These are phyloP conservation scores for Leptopterna dolabrata DNA, from an alignment of 2,888 invertebrate genomes.

Conservation along the genomic window DNA sequence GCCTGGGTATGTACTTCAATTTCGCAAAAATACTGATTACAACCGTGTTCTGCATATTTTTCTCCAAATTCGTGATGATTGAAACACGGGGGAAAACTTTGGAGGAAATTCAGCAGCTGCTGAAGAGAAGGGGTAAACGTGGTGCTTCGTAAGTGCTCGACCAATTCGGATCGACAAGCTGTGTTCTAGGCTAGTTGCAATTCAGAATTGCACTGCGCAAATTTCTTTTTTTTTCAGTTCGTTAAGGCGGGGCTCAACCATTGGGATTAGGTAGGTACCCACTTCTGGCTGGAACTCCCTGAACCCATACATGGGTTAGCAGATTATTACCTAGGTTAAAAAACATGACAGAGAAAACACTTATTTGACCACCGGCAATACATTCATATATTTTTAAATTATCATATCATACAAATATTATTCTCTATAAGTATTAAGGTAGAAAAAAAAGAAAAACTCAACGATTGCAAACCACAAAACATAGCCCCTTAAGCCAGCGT, in stretches of 20 bases:
- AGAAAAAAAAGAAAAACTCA: background rate
- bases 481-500: background rate
- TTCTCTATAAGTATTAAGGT: background rate
- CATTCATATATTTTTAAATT: background rate
- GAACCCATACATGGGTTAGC: too few species aligned
- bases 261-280: too few species aligned
- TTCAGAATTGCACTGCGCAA: too few species aligned
- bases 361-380: background rate
- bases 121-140: background rate
- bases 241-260: too few species aligned
- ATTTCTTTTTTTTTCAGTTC: too few species aligned
- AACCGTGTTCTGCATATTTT: conserved; percentile 68
- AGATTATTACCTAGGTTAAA: too few species aligned
- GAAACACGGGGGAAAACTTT: conserved; percentile 80
- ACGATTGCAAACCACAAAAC: background rate
- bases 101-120: conserved; percentile 73
- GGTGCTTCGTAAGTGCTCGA: too few species aligned
- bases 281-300: too few species aligned
- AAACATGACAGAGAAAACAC: background rate
- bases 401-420: background rate
- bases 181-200: too few species aligned
- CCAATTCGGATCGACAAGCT: too few species aligned
- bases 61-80: conserved; percentile 72
- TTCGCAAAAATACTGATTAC: conserved; percentile 74
- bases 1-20: conserved; percentile 75